These are phyloP conservation scores for Plusia festucae DNA, from an alignment of 2,888 invertebrate genomes.

Conservation along the genomic window DNA sequence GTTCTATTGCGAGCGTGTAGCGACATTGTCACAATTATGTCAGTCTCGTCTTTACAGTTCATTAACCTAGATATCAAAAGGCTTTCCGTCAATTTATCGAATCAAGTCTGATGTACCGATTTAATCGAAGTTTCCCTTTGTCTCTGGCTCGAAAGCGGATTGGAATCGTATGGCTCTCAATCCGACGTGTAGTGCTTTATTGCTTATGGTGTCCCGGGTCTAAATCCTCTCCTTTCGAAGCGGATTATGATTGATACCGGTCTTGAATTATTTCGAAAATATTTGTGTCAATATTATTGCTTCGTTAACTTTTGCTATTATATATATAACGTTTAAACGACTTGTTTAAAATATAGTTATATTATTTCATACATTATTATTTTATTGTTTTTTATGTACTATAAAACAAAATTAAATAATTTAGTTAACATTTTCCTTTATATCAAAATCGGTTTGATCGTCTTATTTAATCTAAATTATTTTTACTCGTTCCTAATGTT, in stretches of 20 bases:
- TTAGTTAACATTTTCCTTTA: background rate
- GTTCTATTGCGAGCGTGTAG: slow-evolving; percentile 12
- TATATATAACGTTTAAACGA: slow-evolving; percentile 33
- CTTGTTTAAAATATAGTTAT: no score
- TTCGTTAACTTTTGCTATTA: slow-evolving; percentile 21
- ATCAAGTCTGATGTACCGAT: slow-evolving; percentile 66
- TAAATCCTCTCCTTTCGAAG: slow-evolving; percentile 55
- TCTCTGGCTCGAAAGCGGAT: slow-evolving; percentile 76
- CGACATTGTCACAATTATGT: slow-evolving; percentile 23
- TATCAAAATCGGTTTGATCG: background rate
- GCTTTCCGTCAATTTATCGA: slow-evolving; percentile 40
- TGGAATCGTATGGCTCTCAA: slow-evolving; percentile 71
- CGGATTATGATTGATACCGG: slow-evolving; percentile 49
- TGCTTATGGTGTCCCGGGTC: slow-evolving; percentile 57
- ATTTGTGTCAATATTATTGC: slow-evolving; percentile 33
- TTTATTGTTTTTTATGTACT: no score
- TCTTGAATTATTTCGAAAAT: slow-evolving; percentile 48
- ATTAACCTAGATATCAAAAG: slow-evolving; percentile 50
- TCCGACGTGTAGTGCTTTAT: slow-evolving; percentile 74
- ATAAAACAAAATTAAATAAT: no score
- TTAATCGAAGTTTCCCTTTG: slow-evolving; percentile 80
- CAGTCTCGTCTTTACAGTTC: slow-evolving; percentile 28
- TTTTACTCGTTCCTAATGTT: no score
- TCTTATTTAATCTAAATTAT: background rate
- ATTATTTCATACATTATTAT: no score